Evolutionary conservation across 2,888 invertebrate genomes (phyloP), one percentile per base, ranked within the genome.

Genomic region (Lasioglossum oenotherae): DNA sequence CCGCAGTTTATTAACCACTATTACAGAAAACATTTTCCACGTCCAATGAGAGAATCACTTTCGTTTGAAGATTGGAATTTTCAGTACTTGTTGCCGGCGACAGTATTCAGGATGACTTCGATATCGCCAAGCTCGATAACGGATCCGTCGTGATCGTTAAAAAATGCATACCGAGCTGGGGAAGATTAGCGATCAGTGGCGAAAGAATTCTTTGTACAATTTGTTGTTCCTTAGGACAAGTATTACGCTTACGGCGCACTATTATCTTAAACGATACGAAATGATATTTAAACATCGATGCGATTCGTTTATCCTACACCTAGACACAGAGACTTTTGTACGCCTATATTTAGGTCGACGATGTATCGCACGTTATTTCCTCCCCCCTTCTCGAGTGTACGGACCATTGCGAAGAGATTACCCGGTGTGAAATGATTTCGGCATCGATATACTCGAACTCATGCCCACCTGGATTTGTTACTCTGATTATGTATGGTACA

Each of bases 161-260:
- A 35, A 38, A 73, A 77, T 38, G 69, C 19, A 76, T 77, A 82
- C 31, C 44, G 35, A 57, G 69, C 35, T 16, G 49, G 57, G 44
- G 53, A 82, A 82, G 67, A 73, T 64, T 41, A 49, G 46, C 46
- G 64, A 60, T 71, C 27, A 60, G 71, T 60, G 71, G 71, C 74
- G 64, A 83, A 83, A 83, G 35, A 73, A 75, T 85, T 44, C 72
- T 85, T 79, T 84, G 84, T 84, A 85, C 78, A 85, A 84, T 84
- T 79, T 44, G 44, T 83, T 44, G 44, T 78, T 80, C n/a, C 46
- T 49, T 64, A 71, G 14, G 57, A 44, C 78, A 71, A 69, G 44
- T 31, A 53, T 72, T 75, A 75, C 38, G 71, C 19, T 74, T 57
- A 78, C 57, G 69, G 38, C 69, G 16, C 35, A 14, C 46, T 64